Base-by-base conservation (phyloP, 2,888 invertebrate genomes). In the Oscheius sp. region DNA sequence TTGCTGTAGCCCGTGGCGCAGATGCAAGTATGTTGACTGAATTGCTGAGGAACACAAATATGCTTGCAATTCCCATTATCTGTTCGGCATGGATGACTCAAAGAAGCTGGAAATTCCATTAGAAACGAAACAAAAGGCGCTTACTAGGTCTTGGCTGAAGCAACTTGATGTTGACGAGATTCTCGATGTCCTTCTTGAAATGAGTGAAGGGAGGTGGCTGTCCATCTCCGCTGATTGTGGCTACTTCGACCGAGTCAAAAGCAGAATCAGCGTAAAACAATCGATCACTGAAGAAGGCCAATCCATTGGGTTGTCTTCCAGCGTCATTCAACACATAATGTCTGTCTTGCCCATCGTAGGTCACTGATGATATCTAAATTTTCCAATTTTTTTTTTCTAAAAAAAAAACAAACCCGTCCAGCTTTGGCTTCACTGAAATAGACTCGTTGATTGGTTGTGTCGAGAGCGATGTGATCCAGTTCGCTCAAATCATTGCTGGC, bases 11-110 rank as follows among this genome's bases (percentile, higher is more conserved):
- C 97, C 52, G 94, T 91, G 33, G 94, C 93, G 85, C 98, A 98
- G 2, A 92, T 91, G 86, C 98, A 98, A 0, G 91, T 91, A 45
- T 92, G 89, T 0, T 92, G 91, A 0, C 91, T 91, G 0, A 91
- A 91, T n/a, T 91, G 91, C 6, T 91, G 90, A 0, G 96, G 96
- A 23, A 98, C 90, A 87, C 98, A 98, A 34, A 98, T 90, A 81
- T 98, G 97, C 73, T 92, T 92, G 88, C 98, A 98, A 1, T 92
- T 93, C 0, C 96, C 97, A 84, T 96, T 96, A 79, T 91, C 92
- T 33, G 89, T 90, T 48, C 92, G 89, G 87, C 96, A 95, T 0
- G 94, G 94, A 88, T 96, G 95, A 20, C 58, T 69, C 31, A 64
- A 53, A 0, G 78, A 69, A 1, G 73, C 79, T 81, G 73, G 53